A percentile compares a stretch with the other conserved stretches of the same genome.
phyloP scores from a whole-genome alignment of 2,888 invertebrate species.

The Drosophila tanythrix region DNA sequence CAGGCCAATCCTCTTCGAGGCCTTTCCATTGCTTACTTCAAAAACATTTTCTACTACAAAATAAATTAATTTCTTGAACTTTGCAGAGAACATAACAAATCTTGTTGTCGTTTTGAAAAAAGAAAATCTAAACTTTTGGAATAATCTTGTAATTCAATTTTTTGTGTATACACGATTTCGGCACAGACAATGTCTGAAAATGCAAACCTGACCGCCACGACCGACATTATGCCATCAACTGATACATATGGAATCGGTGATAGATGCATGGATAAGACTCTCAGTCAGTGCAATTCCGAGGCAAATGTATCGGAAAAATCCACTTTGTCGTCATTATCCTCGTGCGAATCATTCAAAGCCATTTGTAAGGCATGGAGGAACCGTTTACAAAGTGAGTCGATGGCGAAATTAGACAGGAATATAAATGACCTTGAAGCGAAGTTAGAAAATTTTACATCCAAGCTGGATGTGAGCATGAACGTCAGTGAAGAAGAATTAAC shows the following conservation, averaged over 20 bases:
- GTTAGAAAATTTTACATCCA: constrained; percentile 1
- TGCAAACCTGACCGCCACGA: background rate
- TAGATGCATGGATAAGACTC: constrained; percentile 11
- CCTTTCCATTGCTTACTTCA: background rate
- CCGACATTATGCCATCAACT: background rate
- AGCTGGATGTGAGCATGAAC: background rate
- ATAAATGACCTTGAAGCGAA: background rate
- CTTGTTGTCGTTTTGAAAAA: constrained; percentile 8
- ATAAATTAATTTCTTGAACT: background rate
- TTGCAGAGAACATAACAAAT: background rate
- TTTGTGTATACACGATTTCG: background rate
- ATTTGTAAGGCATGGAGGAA: constrained; percentile 39
- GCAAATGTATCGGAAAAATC: constrained; percentile 1
- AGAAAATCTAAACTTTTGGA: background rate
- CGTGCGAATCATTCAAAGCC: constrained; percentile 33
- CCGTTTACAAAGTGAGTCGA: constrained; percentile 14
- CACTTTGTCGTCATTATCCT: constrained; percentile 14
- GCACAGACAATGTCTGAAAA: constrained; percentile 9
- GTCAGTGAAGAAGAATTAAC: background rate
- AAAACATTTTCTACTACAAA: background rate
- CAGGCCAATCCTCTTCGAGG: background rate
- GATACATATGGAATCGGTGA: constrained; percentile 26
- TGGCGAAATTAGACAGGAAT: constrained; percentile 8
- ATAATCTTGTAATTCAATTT: constrained; percentile 2
- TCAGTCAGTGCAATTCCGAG: constrained; percentile 1